Percentiles rank a stretch among this genome's conserved stretches.
Conservation (phyloP, 1,140 invertebrate genomes). For the Microplitis demolitor region DNA sequence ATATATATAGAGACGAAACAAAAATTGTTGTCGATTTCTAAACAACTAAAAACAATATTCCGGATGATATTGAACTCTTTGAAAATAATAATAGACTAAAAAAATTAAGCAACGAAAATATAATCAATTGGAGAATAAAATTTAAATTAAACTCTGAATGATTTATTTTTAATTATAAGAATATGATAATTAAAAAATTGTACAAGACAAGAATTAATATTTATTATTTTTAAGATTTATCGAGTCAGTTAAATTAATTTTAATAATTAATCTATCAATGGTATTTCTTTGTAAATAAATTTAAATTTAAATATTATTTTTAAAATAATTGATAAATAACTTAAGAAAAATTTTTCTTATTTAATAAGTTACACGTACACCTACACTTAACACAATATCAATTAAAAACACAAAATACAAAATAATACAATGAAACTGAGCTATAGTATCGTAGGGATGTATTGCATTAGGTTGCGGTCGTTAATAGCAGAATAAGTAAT, state of each 20-base stretch:
- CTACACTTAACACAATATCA: background rate
- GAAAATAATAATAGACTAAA: background rate
- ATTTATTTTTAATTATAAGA: background rate
- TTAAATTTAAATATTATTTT: background rate
- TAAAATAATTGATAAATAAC: background rate
- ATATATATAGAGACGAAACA: background rate
- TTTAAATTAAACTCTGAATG: background rate
- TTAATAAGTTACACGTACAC: background rate
- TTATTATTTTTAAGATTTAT: constrained; percentile 19
- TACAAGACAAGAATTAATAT: background rate
- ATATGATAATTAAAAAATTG: background rate
- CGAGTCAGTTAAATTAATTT: constrained; percentile 19
- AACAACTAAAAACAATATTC: background rate
- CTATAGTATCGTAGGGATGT: constrained; percentile 44
- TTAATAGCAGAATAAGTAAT: constrained; percentile 40
- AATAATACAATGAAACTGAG: constrained; percentile 34
- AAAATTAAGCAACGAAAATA: no score
- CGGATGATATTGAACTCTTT: background rate
- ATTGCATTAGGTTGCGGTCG: constrained; percentile 51
- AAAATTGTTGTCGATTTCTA: background rate
- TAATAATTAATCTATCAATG: constrained; percentile 5
- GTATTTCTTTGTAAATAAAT: background rate
- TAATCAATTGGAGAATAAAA: no score
- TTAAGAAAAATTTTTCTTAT: no score
- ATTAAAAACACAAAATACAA: constrained; percentile 31